These are phyloP conservation scores for Gnathonemus longibarbis DNA, from an alignment of 2,113 vertebrate species.

Conservation along the genomic window DNA sequence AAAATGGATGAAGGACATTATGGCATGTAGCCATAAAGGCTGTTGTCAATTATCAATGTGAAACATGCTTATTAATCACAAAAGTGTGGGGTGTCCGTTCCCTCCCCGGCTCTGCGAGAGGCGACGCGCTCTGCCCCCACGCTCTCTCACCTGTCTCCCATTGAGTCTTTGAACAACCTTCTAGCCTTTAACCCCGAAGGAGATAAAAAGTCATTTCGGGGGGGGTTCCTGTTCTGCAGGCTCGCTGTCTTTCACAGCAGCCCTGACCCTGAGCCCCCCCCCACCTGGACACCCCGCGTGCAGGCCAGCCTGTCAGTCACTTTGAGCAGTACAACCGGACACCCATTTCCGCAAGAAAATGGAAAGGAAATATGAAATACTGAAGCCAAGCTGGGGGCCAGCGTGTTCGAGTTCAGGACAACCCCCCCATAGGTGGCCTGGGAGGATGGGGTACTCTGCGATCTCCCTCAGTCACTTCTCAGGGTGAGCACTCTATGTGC, in stretches of 20 bases:
- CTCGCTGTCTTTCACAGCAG: constrained; percentile 64
- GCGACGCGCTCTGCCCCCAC: background rate
- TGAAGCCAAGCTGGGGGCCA: constrained; percentile 17
- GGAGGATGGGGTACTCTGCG: background rate
- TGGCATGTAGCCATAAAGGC: background rate
- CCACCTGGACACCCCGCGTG: constrained; percentile 39
- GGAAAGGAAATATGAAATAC: constrained; percentile 71
- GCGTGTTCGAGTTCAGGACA: constrained; percentile 29
- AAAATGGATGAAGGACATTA: constrained; percentile 21
- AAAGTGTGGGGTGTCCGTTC: background rate
- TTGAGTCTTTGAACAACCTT: constrained; percentile 57
- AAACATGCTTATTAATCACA: background rate
- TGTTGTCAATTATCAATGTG: background rate
- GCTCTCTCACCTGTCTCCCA: background rate
- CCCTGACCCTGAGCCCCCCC: constrained; percentile 39
- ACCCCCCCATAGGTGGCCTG: background rate
- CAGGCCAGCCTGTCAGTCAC: constrained; percentile 60
- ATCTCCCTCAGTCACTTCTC: constrained; percentile 11
- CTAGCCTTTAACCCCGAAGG: constrained; percentile 49
- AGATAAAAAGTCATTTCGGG: constrained; percentile 58
- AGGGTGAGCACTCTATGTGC: background rate
- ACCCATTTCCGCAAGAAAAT: constrained; percentile 64
- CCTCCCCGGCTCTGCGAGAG: background rate
- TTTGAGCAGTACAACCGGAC: constrained; percentile 64
- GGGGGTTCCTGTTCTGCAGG: constrained; percentile 69